Conservation (phyloP, 2,113 vertebrate genomes). For the Scartelaos histophorus region DNA sequence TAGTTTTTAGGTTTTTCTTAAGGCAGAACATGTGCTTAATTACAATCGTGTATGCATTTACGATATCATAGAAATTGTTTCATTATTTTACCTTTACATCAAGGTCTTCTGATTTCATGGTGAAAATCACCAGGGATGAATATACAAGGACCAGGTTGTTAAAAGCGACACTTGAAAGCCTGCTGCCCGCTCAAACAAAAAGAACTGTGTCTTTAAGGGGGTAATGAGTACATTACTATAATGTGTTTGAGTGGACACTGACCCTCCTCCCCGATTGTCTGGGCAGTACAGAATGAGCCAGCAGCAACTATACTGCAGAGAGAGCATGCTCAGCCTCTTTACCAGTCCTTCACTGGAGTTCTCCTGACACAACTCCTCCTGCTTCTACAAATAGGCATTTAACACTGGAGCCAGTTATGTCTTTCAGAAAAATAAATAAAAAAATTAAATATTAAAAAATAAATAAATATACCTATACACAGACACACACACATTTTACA, state of each 20-base stretch:
- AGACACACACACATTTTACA: too few relatives aligned
- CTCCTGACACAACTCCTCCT: conserved; percentile 81
- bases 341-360: conserved; percentile 80
- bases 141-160: conserved; percentile 84
- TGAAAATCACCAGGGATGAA: conserved; percentile 81
- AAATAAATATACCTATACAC: too few relatives aligned
- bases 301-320: conserved; percentile 87
- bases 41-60: too few relatives aligned
- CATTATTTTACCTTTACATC: conserved; percentile 83
- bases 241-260: conserved; percentile 17
- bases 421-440: not conserved
- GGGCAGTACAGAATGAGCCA: conserved; percentile 87
- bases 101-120: conserved; percentile 83
- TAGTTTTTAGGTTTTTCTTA: too few relatives aligned
- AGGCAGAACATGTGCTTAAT: too few relatives aligned
- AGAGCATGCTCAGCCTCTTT: conserved; percentile 83
- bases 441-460: too few relatives aligned
- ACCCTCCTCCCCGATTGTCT: conserved; percentile 65
- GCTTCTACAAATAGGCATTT: conserved; percentile 65
- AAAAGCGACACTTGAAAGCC: conserved; percentile 79
- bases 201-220: conserved; percentile 1
- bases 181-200: conserved; percentile 70
- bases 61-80: too few relatives aligned
- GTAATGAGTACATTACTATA: not conserved
- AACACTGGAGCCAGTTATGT: not conserved